These are phyloP conservation scores for Prionailurus bengalensis DNA, from an alignment of 2,113 vertebrate genomes.

Conservation along the genomic window DNA sequence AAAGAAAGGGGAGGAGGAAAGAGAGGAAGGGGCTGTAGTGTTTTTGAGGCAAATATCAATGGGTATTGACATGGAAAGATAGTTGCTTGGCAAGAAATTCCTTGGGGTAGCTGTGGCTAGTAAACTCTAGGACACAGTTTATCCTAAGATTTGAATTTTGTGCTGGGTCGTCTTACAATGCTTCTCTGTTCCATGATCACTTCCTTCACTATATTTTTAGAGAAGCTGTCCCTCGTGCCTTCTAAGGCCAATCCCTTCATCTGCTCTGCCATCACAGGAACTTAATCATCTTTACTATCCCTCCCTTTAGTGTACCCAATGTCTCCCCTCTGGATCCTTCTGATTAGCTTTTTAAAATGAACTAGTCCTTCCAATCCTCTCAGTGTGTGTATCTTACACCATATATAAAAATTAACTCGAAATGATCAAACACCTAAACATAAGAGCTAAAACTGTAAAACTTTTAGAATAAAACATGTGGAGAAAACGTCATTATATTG, in stretches of 20 bases:
- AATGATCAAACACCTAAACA: neutral
- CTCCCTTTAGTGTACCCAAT: neutral
- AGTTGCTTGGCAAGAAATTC: neutral
- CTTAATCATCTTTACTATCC: too few species aligned
- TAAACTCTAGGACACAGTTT: neutral
- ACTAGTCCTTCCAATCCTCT: neutral
- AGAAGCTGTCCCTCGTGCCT: neutral
- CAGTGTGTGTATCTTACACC: neutral
- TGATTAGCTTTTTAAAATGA: neutral
- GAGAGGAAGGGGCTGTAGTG: neutral
- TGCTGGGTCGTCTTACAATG: rapidly evolving
- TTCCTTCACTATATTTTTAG: neutral
- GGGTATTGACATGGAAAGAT: neutral
- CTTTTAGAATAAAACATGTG: neutral
- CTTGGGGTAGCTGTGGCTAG: neutral
- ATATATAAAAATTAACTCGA: neutral
- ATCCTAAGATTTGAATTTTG: too few species aligned
- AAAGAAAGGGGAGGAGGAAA: neutral
- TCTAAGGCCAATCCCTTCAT: neutral
- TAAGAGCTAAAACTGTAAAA: neutral
- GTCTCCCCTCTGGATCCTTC: neutral
- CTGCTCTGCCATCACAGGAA: neutral
- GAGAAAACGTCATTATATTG: neutral
- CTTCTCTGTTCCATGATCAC: neutral
- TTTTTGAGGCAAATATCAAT: neutral